A percentile compares a stretch with the other conserved stretches of the same genome.
phyloP scores from a whole-genome alignment of 1,140 invertebrate genomes.

The Ctenoplectra terminalis region DNA sequence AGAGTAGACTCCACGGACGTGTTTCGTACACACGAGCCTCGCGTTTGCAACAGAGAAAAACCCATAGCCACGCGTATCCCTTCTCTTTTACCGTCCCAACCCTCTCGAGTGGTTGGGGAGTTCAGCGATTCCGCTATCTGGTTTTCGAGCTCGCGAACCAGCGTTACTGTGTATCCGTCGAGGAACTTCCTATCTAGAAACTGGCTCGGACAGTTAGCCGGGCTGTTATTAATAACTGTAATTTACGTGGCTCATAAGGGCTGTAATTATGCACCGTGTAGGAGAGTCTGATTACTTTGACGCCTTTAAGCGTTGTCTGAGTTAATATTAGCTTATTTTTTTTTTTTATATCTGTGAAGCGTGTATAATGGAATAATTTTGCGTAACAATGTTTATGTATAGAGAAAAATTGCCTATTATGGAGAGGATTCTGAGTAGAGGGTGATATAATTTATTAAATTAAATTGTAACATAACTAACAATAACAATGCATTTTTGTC shows the following conservation, averaged over 20 bases:
- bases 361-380: too few species aligned
- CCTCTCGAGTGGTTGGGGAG: not conserved
- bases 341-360: too few species aligned
- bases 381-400: too few species aligned
- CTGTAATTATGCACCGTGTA: slow-evolving; percentile 3
- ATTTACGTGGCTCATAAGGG: slow-evolving; percentile 9
- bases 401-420: too few species aligned
- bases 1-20: not conserved
- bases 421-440: too few species aligned
- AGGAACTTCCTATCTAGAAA: slow-evolving; percentile 35
- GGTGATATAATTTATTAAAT: too few species aligned
- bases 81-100: not conserved
- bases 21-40: slow-evolving; percentile 11
- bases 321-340: too few species aligned
- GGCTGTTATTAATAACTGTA: slow-evolving; percentile 32
- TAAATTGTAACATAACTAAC: too few species aligned
- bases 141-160: slow-evolving; percentile 13
- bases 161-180: slow-evolving; percentile 5
- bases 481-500: too few species aligned
- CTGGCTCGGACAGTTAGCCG: slow-evolving; percentile 8
- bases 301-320: not conserved
- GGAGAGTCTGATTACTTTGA: not conserved
- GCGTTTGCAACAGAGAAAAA: not conserved
- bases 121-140: slow-evolving; percentile 18
- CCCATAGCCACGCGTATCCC: not conserved